Evolutionary conservation across 2,888 invertebrate genomes (phyloP), one percentile per base, ranked within the genome.

Genomic region (Dasypolia templi): DNA sequence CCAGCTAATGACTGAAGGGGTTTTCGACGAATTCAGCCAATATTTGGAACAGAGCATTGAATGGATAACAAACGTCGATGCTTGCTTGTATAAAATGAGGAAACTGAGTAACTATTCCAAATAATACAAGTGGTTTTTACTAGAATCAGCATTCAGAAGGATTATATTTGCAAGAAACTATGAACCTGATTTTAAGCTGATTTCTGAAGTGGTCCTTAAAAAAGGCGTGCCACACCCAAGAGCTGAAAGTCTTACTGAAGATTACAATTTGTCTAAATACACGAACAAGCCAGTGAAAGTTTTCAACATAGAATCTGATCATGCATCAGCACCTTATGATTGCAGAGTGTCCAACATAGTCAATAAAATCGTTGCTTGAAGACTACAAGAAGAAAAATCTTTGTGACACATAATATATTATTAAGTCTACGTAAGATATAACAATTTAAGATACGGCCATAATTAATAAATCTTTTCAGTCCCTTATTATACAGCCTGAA

Each of bases 191-290:
- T 85, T 91, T 0, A 89, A 87, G 59, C 68, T 93, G 19, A 76
- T 91, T 51, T 93, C 93, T 3, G 88, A 92, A 72, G 49, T 93
- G n/a, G 82, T 93, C 1, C 86, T 94, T 0, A 88, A 93, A 53
- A 92, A 89, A 76, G 90, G 91, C 0, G 78, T 86, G 11, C 77
- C 86, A 49, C 85, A 91, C 73, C 83, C 87, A 0, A 75, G 76
- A n/a, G 75, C 85, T 22, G 77, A 70, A 14, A 75, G 29, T 46
- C 72, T 91, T 0, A n/a, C 85, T 14, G 83, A 91, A 65, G 93
- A 93, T 64, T 93, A 93, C 46, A 88, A 88, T 55, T 77, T 93
- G 11, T 92, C 91, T 0, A 89, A 92, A 64, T 93, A 91, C 49
- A 86, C 89, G 0, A 87, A 82, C 0, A 83, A 90, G 42, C 89